These are phyloP conservation scores for Aspiorhynchus laticeps DNA, from an alignment of 2,113 vertebrate species.

Conservation along the genomic window DNA sequence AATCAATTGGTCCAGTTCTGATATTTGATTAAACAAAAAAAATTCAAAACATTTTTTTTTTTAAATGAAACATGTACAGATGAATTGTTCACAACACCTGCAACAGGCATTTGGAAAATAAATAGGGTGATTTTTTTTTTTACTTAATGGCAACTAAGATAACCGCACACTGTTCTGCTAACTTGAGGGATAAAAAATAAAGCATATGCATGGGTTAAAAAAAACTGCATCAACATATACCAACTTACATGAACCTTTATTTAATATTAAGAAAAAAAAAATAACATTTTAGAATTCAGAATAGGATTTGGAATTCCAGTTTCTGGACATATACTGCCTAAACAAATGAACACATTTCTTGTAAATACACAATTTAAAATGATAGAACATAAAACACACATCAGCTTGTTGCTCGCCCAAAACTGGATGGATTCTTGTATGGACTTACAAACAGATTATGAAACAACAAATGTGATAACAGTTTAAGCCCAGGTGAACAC, in stretches of 20 bases:
- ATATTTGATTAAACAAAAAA: neutral
- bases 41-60: neutral
- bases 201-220: neutral
- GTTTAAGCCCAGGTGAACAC: conserved; percentile 45
- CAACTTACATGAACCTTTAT: conserved; percentile 65
- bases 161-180: neutral
- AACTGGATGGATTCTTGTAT: conserved; percentile 50
- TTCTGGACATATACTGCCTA: conserved; percentile 60
- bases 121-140: neutral
- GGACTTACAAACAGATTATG: conserved; percentile 49
- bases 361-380: conserved; percentile 43
- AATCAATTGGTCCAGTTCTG: neutral
- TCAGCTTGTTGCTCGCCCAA: neutral
- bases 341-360: conserved; percentile 61
- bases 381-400: conserved; percentile 1
- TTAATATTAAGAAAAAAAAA: conserved; percentile 69
- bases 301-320: conserved; percentile 47
- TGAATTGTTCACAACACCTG: neutral
- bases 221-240: conserved; percentile 20
- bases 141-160: neutral
- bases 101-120: neutral
- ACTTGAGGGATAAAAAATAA: neutral
- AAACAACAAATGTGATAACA: conserved; percentile 68
- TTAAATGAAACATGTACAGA: neutral
- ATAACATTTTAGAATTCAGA: conserved; percentile 46